Evolutionary conservation across 2,797 vertebrate species (phyloP).

Genomic region (Poeciliopsis presidionis): DNA sequence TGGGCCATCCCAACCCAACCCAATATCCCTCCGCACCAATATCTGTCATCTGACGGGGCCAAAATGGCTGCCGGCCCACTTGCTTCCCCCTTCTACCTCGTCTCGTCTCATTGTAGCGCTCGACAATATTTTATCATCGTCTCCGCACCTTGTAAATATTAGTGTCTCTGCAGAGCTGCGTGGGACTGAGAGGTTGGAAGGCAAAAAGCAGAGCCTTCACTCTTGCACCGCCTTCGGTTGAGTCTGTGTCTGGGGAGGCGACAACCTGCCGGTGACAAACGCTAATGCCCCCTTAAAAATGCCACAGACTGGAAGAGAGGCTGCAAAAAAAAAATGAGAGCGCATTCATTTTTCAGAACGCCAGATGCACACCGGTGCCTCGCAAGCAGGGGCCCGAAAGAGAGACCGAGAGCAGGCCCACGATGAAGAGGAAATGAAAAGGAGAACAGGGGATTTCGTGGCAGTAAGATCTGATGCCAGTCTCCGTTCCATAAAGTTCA

Average conservation of each 20-base stretch:
- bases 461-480: slow-evolving; percentile 55
- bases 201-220: slow-evolving; percentile 53
- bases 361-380: slow-evolving; percentile 58
- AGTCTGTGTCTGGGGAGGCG: slow-evolving; percentile 51
- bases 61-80: slow-evolving; percentile 46
- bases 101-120: slow-evolving; percentile 37
- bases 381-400: slow-evolving; percentile 37
- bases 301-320: slow-evolving; percentile 69
- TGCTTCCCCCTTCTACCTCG: slow-evolving; percentile 24
- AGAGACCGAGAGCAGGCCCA: slow-evolving; percentile 28
- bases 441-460: slow-evolving; percentile 32
- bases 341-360: slow-evolving; percentile 74
- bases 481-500: slow-evolving; percentile 63
- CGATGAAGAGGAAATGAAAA: slow-evolving; percentile 48
- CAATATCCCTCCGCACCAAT: slow-evolving; percentile 65
- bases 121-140: slow-evolving; percentile 37
- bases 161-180: slow-evolving; percentile 28
- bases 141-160: slow-evolving; percentile 33
- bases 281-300: slow-evolving; percentile 78
- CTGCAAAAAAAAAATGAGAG: slow-evolving; percentile 52
- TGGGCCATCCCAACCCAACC: slow-evolving; percentile 45
- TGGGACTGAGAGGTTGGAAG: slow-evolving; percentile 53
- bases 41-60: slow-evolving; percentile 74
- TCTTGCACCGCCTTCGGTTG: slow-evolving; percentile 36
- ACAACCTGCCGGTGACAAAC: slow-evolving; percentile 70